Evolutionary conservation across 2,888 invertebrate genomes (phyloP).

Genomic region (Trilocha varians): DNA sequence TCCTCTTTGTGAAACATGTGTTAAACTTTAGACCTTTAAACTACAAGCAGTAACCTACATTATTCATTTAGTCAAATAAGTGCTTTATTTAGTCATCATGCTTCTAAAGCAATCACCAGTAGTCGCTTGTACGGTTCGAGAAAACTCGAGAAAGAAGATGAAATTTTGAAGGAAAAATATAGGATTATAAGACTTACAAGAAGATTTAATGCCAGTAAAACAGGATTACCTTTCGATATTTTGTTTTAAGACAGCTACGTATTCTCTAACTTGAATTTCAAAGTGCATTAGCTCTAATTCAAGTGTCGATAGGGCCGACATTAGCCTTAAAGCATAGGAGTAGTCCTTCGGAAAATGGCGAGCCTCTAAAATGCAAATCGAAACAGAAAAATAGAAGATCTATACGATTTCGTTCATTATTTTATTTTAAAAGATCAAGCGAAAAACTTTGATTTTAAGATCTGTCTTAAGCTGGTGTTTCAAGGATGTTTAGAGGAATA

Average conservation of each 20-base stretch:
- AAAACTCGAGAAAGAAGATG: constrained; percentile 6
- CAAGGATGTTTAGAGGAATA: constrained; percentile 55
- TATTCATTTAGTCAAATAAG: constrained; percentile 43
- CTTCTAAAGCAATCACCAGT: constrained; percentile 33
- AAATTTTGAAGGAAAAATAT: constrained; percentile 25
- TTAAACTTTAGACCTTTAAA: constrained; percentile 50
- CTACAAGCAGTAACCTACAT: constrained; percentile 53
- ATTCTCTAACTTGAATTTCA: constrained; percentile 36
- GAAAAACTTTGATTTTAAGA: constrained; percentile 41
- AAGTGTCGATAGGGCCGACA: constrained; percentile 43
- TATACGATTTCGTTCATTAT: constrained; percentile 37
- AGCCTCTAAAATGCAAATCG: constrained; percentile 50
- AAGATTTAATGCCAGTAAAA: constrained; percentile 36
- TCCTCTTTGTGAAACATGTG: constrained; percentile 50
- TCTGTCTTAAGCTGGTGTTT: constrained; percentile 43
- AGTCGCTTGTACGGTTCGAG: constrained; percentile 19
- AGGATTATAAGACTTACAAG: constrained; percentile 59
- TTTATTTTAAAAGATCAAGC: constrained; percentile 46
- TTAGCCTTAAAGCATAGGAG: constrained; percentile 44
- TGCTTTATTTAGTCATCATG: constrained; percentile 42
- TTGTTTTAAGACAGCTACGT: constrained; percentile 25
- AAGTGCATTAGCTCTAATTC: constrained; percentile 53
- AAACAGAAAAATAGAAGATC: constrained; percentile 41
- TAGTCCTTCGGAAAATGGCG: constrained; percentile 30
- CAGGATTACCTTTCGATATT: constrained; percentile 27